Evolutionary conservation across 2,113 vertebrate genomes (phyloP), one percentile per base, ranked within the genome.

Genomic region (Ploceus nigricollis): DNA sequence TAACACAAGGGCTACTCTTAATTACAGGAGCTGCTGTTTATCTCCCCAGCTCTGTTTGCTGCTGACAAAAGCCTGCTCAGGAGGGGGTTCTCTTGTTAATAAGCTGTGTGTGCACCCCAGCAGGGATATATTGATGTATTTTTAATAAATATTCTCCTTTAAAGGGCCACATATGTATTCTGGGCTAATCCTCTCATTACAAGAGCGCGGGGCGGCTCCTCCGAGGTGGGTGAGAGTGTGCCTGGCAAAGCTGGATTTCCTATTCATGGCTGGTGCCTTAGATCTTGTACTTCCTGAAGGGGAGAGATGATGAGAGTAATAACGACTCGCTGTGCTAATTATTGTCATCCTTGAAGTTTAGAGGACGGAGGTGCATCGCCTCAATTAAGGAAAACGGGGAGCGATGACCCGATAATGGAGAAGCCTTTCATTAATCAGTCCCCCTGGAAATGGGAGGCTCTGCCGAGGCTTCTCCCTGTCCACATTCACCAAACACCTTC

Each of bases 221-320:
- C 5, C 2, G 18, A 9, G 66, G 81, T 76, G 70, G 20, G 27
- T 2, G 31, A 84, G 83, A 31, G 15, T 7, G 68, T 5, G 60
- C 75, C 57, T 57, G 4, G 70, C 75, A 21, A 51, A 82, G 42
- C 78, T 15, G 18, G 84, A 70, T 92, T 93, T 91, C 69, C 10
- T 42, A 75, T 64, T 82, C 81, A 3, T 70, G 15, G 39, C 85
- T 86, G 92, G 48, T 13, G 58, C n/a, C 35, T 95, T 48, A 54
- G 89, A 84, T 91, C 92, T 94, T 45, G 39, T 70, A 8, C 86
- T 90, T 97, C 93, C 96, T 96, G 87, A 96, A 94, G 94, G 94
- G 91, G 80, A 89, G 89, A 87, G 79, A 71, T 71, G 87, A 95
- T 91, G 79, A 94, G 91, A 82, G 95, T 28, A 94, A 94, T 93